These are phyloP conservation scores for Tillus elongatus DNA, from an alignment of 2,888 invertebrate species.

Conservation along the genomic window DNA sequence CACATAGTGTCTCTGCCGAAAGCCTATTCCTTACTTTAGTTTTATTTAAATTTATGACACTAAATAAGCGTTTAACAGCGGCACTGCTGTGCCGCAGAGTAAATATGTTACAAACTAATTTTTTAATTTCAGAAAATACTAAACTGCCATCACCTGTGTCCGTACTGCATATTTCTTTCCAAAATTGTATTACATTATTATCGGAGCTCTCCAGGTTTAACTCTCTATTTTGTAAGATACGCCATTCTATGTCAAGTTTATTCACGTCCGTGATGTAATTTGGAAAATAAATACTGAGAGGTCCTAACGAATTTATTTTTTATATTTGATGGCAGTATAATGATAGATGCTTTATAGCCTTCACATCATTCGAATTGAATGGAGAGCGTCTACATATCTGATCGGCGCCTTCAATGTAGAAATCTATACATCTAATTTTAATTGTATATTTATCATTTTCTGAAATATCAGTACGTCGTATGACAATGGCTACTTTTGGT, in stretches of 20 bases:
- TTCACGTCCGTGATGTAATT: slow-evolving; percentile 6
- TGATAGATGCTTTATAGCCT: slow-evolving; percentile 2
- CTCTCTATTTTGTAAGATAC: slow-evolving; percentile 10
- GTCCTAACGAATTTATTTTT: slow-evolving; percentile 2
- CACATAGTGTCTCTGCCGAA: slow-evolving; percentile 6
- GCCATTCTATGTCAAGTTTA: slow-evolving; percentile 11
- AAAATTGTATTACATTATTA: slow-evolving; percentile 13
- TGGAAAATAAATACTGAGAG: slow-evolving; percentile 9
- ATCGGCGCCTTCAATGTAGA: slow-evolving; percentile 11
- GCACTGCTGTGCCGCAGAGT: slow-evolving; percentile 14
- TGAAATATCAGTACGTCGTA: not conserved
- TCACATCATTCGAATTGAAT: slow-evolving; percentile 1
- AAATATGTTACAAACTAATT: slow-evolving; percentile 14
- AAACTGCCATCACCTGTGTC: slow-evolving; percentile 12
- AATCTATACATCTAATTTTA: slow-evolving; percentile 12
- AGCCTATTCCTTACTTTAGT: slow-evolving; percentile 13
- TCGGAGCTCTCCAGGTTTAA: not conserved
- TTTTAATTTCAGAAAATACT: slow-evolving; percentile 8
- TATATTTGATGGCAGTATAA: slow-evolving; percentile 2
- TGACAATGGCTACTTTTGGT: slow-evolving; percentile 9
- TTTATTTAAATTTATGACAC: slow-evolving; percentile 16
- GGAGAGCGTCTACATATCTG: slow-evolving; percentile 14
- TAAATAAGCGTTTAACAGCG: slow-evolving; percentile 15
- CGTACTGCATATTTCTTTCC: slow-evolving; percentile 9
- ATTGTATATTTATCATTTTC: slow-evolving; percentile 3